Evolutionary conservation across 1,140 invertebrate species (phyloP).

Genomic region (Papilio xuthus): DNA sequence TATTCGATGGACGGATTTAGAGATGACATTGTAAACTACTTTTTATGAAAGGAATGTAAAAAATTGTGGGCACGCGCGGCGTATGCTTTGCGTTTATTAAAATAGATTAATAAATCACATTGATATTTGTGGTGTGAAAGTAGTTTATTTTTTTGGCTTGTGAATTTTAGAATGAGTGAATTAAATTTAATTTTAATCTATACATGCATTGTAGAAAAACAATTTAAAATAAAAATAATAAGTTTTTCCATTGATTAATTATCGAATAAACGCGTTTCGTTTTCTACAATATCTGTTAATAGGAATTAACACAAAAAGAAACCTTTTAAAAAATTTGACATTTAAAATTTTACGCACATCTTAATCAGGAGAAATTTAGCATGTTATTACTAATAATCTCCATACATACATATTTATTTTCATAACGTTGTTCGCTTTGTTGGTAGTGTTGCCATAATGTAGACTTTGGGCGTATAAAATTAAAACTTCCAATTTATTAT

Average conservation of each 20-base stretch:
- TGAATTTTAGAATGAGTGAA: constrained; percentile 21
- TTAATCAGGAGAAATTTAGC: constrained; percentile 8
- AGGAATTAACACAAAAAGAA: too few species aligned
- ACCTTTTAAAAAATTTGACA: not conserved
- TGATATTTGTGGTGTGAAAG: constrained; percentile 26
- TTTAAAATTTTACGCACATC: not conserved
- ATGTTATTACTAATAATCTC: not conserved
- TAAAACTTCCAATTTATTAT: not conserved
- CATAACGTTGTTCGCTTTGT: not conserved
- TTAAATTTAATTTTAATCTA: not conserved
- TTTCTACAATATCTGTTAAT: not conserved
- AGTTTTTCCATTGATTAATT: not conserved
- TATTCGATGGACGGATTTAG: constrained; percentile 46
- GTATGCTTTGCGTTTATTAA: constrained; percentile 44
- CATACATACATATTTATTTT: not conserved
- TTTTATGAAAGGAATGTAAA: constrained; percentile 57
- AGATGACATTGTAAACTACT: constrained; percentile 54
- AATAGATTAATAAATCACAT: constrained; percentile 33
- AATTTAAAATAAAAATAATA: not conserved
- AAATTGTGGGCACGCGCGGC: constrained; percentile 69
- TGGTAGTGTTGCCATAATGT: constrained; percentile 3
- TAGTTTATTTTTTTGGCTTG: constrained; percentile 36
- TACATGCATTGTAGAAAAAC: not conserved
- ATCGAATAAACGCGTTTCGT: not conserved
- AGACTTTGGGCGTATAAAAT: too few species aligned